Base-by-base conservation (phyloP, 2,888 invertebrate genomes). In the Melanchra persicariae region DNA sequence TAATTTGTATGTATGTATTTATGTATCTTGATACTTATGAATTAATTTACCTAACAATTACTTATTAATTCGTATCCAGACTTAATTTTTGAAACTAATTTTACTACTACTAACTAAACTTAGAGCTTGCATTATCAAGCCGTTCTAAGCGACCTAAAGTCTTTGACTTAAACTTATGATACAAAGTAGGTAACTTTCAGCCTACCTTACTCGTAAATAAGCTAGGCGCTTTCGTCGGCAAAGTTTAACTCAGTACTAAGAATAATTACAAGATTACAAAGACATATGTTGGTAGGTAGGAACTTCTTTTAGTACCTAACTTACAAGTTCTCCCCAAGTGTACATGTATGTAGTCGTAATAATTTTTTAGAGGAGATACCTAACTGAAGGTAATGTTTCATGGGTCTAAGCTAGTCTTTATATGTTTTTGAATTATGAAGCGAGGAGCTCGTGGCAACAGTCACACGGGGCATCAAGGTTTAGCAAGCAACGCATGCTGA, bases 171-270 rank as follows among this genome's bases (percentile, higher is more conserved):
- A 59, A 71, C 26, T 70, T 72, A 59, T 54, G 24, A 37, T 10
- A 52, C 37, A 30, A 49, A 51, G 55, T 49, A 34, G 40, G 52
- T n/a, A 57, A 75, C 47, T 74, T 67, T 45, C 30, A 59, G 15
- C 24, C 15, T 57, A 45, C 12, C 22, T 58, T n/a, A 40, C 17
- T 26, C 62, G 8, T 70, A 70, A 63, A 70, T 75, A 74, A 63
- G 15, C 49, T 34, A 17, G 8, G 22, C n/a, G 15, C 22, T 17
- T 45, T 49, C 34, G 62, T 49, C 34, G 26, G 17, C 10, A 17
- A 74, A 74, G 74, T 75, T 75, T 24, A 24, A 34, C 34, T 24
- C 17, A 34, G 52, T 40, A 22, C 37, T 68, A 57, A 62, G 34
- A 70, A 54, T 54, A 26, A 57, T 51, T 62, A 47, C 9, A 9